These are phyloP conservation scores for Palaemon carinicauda DNA, from an alignment of 1,140 invertebrate genomes.

Conservation along the genomic window DNA sequence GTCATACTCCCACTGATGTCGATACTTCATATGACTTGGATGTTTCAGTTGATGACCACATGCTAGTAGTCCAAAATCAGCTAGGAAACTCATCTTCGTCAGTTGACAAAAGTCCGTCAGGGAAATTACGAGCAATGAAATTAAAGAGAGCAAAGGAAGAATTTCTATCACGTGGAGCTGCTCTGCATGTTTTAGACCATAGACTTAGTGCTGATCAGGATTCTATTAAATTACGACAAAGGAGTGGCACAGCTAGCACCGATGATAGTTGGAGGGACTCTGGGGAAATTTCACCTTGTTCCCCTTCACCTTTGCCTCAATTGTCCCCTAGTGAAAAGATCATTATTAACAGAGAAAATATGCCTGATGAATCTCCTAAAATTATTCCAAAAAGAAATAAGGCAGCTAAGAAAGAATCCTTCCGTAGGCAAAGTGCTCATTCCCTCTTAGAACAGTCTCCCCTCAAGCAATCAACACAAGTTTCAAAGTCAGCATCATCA, in stretches of 20 bases:
- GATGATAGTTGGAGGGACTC: conserved; percentile 46
- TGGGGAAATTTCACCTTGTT: conserved; percentile 25
- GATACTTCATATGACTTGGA: conserved; percentile 43
- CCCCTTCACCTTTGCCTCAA: conserved; percentile 20
- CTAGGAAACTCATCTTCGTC: neutral
- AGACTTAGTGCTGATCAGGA: neutral
- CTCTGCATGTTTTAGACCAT: neutral
- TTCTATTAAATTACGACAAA: conserved; percentile 28
- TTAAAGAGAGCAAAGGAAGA: conserved; percentile 48
- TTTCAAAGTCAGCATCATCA: conserved; percentile 39
- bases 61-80: conserved; percentile 6
- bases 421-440: conserved; percentile 47
- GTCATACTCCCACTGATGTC: conserved; percentile 15
- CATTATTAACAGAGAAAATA: conserved; percentile 7
- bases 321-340: conserved; percentile 22
- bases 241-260: conserved; percentile 45
- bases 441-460: conserved; percentile 41
- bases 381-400: conserved; percentile 22
- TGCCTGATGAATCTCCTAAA: conserved; percentile 26
- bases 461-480: conserved; percentile 16
- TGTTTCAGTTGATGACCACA: conserved; percentile 6
- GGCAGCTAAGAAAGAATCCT: conserved; percentile 48
- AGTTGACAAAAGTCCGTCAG: conserved; percentile 32
- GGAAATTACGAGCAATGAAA: conserved; percentile 35
- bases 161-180: conserved; percentile 44